phyloP scores from a whole-genome alignment of 2,888 invertebrate species.

The Ommatoiulus sabulosus region DNA sequence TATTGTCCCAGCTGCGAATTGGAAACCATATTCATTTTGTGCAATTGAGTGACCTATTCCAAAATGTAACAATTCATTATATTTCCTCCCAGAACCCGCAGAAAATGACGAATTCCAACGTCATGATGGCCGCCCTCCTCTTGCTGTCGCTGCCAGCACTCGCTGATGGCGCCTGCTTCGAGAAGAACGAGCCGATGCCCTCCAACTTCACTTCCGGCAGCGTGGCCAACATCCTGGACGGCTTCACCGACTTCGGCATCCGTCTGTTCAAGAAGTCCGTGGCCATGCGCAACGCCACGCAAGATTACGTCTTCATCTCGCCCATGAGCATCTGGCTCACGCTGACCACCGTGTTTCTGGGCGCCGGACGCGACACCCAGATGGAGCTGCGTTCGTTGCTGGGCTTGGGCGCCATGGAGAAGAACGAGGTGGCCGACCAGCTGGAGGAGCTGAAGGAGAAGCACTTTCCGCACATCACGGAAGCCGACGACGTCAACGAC shows the following conservation, averaged over 20 bases:
- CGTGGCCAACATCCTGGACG: slow-evolving; percentile 10
- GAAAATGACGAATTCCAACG: neutral
- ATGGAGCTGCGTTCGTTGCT: neutral
- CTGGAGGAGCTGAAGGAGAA: neutral
- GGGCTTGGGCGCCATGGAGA: neutral
- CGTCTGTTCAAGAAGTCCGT: neutral
- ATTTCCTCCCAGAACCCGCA: no score
- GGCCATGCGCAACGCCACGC: neutral
- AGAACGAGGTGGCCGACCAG: neutral
- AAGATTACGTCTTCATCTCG: slow-evolving; percentile 6
- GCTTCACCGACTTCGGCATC: neutral
- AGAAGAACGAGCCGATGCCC: neutral
- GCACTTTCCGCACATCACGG: neutral
- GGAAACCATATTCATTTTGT: no score
- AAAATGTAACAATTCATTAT: no score
- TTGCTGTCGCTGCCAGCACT: neutral
- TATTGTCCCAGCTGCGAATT: no score
- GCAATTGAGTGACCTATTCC: no score
- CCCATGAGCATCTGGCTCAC: slow-evolving; percentile 2
- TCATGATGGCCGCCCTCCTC: neutral
- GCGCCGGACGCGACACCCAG: neutral
- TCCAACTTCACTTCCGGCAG: neutral
- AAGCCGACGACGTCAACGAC: neutral
- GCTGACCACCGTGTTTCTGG: neutral
- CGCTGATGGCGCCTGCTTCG: neutral